Base-by-base conservation (phyloP, 2,888 invertebrate genomes). In the Aplocera efformata region DNA sequence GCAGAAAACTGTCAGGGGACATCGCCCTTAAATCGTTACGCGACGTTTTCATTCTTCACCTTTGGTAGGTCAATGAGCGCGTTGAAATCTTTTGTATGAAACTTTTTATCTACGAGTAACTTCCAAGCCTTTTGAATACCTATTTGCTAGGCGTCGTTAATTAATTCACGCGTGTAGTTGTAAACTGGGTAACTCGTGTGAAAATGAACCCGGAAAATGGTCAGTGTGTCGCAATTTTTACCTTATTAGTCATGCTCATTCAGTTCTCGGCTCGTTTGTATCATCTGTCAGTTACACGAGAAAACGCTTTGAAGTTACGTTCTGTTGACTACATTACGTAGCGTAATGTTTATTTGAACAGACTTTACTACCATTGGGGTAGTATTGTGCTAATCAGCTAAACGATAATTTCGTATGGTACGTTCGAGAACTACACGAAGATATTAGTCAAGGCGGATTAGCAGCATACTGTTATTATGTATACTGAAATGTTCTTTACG, bases 261-360 rank as follows among this genome's bases (percentile, higher is more conserved):
- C 43, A 44, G 32, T 46, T 34, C 30, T 36, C 32, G 31, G 35
- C 31, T 32, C 34, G 39, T 36, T 40, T 34, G 24, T 31, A 34
- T 37, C 21, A 24, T 42, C 48, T 43, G 36, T 47, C 53, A 44
- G 51, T 58, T 56, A 60, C 61, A 62, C 56, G 64, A 64, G 67
- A 64, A 60, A 58, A 63, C 58, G 48, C 58, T 58, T 62, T 53
- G 47, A 49, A 46, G 63, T 72, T 68, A 64, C 69, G 60, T 58
- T 56, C 54, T 53, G 54, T 41, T 61, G 52, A 67, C 67, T 34
- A 42, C 33, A 39, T 53, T 50, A 50, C 46, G 50, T 50, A 9
- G 22, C 34, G n/a, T 39, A 25, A 38, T 33, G 17, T 28, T 31
- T 38, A 10, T 36, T 48, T 42, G 35, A 28, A 41, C 34, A 20